phyloP scores from a whole-genome alignment of 2,113 vertebrate species.

The Platichthys stellatus region DNA sequence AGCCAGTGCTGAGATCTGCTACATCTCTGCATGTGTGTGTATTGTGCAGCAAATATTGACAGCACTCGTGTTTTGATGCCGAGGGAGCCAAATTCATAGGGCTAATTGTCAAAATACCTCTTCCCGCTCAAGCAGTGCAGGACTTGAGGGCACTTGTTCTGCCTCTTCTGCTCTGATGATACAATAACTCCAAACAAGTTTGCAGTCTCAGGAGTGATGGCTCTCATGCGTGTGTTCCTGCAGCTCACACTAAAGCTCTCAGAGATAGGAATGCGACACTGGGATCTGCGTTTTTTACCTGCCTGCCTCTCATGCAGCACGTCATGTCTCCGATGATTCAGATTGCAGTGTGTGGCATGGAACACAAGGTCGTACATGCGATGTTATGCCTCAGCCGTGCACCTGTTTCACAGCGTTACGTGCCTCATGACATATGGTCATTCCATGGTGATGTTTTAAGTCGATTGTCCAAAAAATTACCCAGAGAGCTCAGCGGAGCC shows the following conservation, averaged over 20 bases:
- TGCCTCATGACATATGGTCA: background rate
- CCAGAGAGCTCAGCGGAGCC: constrained; percentile 34
- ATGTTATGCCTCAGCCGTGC: background rate
- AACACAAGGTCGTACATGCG: background rate
- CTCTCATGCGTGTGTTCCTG: constrained; percentile 81
- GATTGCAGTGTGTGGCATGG: constrained; percentile 14
- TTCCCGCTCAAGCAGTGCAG: constrained; percentile 63
- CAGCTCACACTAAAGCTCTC: constrained; percentile 78
- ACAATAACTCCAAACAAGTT: constrained; percentile 78
- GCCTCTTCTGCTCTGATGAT: constrained; percentile 77
- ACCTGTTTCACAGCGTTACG: background rate
- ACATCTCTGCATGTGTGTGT: constrained; percentile 15
- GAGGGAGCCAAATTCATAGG: constrained; percentile 72
- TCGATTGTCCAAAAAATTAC: constrained; percentile 8
- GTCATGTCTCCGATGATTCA: background rate
- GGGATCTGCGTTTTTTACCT: constrained; percentile 46
- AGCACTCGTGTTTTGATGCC: constrained; percentile 69
- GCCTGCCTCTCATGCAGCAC: constrained; percentile 1
- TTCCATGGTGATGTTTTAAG: background rate
- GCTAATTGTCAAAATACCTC: constrained; percentile 80
- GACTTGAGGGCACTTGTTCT: constrained; percentile 81
- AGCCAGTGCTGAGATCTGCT: background rate
- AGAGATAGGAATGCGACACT: background rate
- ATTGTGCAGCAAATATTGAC: constrained; percentile 71
- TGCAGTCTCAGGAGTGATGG: constrained; percentile 69